Evolutionary conservation across 1,140 invertebrate genomes (phyloP), one percentile per base, ranked within the genome.

Genomic region (Acarapis woodi): DNA sequence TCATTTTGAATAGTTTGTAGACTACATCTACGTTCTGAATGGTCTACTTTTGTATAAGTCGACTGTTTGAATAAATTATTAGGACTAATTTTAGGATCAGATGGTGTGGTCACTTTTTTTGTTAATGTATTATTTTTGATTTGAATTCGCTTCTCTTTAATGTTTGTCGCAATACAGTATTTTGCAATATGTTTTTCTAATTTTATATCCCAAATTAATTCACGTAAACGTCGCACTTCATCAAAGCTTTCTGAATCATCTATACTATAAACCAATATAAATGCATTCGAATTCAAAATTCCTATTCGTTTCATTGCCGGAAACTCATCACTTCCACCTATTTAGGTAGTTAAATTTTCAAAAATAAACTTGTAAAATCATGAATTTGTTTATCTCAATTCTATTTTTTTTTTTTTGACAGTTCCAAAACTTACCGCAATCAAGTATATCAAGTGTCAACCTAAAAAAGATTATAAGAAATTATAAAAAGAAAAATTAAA

Each of bases 201-300:
- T 6, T 34, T 34, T 9, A 16, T 6, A 34, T 16, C n/a, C n/a
- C n/a, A n/a, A n/a, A n/a, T n/a, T n/a, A n/a, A n/a, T n/a, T 34
- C 10, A 10, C 20, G 15, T 12, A 24, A 8, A 20, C 5, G 9
- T 21, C 26, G 19, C 4, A 42, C 41, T 42, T 47, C 45, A 14
- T 47, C 46, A 19, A 42, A 47, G 10, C 43, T 46, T 16, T 48
- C 35, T 8, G 22, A 24, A 34, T 47, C 43, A 32, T 47, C 46
- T 6, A 47, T 39, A 9, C 33, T 45, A 52, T 83, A 87, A 8
- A 85, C 78, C 14, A 87, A 61, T 25, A 85, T 64, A 51, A 87
- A 87, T 6, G 77, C 80, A 53, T 78, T 71, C 4, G 77, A 78
- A 3, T 74, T 82, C 1, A 78, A 73, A 46, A 87, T 80, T 45